phyloP scores from a whole-genome alignment of 2,888 invertebrate species.

The Caradrina clavipalpis region DNA sequence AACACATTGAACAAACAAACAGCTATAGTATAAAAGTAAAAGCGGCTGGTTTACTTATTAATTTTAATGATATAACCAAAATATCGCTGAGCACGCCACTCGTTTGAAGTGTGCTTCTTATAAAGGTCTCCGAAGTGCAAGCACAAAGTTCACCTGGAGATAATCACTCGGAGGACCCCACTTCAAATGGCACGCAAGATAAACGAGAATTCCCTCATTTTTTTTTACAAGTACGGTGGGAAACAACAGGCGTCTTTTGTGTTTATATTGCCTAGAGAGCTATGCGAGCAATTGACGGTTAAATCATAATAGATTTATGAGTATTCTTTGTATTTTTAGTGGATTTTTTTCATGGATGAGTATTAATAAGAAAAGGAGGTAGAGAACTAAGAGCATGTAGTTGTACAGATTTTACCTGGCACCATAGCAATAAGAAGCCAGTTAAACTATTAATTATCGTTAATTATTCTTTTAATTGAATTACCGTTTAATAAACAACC shows the following conservation, averaged over 20 bases:
- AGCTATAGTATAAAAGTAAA: neutral
- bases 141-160: constrained; percentile 82
- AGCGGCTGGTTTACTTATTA: constrained; percentile 79
- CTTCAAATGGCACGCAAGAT: constrained; percentile 85
- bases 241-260: constrained; percentile 59
- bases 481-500: too few species aligned
- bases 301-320: constrained; percentile 13
- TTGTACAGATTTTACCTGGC: too few species aligned
- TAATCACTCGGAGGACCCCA: constrained; percentile 83
- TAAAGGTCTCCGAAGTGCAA: constrained; percentile 80
- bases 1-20: constrained; percentile 11
- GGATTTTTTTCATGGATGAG: neutral
- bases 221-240: constrained; percentile 70
- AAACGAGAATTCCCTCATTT: constrained; percentile 82
- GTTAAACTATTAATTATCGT: too few species aligned
- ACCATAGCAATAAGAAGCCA: too few species aligned
- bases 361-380: neutral
- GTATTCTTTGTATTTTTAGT: neutral
- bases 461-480: too few species aligned
- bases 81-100: constrained; percentile 85
- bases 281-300: constrained; percentile 11
- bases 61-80: constrained; percentile 86
- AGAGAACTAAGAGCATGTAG: too few species aligned
- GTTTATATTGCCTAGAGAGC: constrained; percentile 38
- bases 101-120: constrained; percentile 80